phyloP scores from a whole-genome alignment of 2,113 vertebrate genomes.

The Andinoacara biseriatus region DNA sequence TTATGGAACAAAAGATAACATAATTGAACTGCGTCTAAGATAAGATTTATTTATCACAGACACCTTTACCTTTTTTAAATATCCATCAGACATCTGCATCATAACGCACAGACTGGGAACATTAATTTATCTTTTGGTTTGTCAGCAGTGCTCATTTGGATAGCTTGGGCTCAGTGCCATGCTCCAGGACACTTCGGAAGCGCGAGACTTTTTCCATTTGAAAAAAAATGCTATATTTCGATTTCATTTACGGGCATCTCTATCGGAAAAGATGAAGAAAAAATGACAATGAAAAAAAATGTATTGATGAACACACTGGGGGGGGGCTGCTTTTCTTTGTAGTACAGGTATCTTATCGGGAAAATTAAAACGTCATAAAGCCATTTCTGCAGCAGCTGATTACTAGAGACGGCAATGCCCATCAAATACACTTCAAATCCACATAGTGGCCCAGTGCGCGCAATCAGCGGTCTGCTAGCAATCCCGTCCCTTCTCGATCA shows the following conservation, averaged over 20 bases:
- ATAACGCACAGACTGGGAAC: background rate
- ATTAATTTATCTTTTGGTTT: background rate
- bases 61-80: background rate
- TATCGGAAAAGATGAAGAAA: background rate
- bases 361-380: constrained; percentile 63
- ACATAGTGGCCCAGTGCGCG: constrained; percentile 73
- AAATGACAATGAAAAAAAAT: background rate
- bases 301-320: background rate
- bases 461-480: constrained; percentile 89
- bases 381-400: constrained; percentile 71
- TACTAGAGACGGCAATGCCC: constrained; percentile 73
- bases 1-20: background rate
- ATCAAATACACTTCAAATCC: constrained; percentile 70
- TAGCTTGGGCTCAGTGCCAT: background rate
- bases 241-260: background rate
- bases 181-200: background rate
- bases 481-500: constrained; percentile 90
- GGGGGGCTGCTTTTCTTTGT: background rate
- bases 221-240: background rate
- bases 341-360: constrained; percentile 48
- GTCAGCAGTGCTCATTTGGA: background rate
- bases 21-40: background rate
- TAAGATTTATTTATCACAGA: background rate
- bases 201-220: background rate
- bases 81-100: background rate